These are phyloP conservation scores for Rhamphomyia laevipes DNA, from an alignment of 2,888 invertebrate genomes.

Conservation along the genomic window DNA sequence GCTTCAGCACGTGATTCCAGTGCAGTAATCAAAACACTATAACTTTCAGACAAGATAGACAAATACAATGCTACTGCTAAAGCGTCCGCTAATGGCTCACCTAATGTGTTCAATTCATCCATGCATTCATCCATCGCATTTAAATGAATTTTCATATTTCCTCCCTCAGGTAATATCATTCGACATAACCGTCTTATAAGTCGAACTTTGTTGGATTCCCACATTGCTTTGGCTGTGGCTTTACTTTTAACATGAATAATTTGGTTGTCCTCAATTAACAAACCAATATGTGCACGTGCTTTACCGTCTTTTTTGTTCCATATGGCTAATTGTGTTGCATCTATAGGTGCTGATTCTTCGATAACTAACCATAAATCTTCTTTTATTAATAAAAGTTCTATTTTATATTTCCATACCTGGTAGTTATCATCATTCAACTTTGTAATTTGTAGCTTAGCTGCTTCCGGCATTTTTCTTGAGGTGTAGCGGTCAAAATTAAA, in stretches of 20 bases:
- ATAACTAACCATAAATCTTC: background rate
- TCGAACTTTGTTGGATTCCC: background rate
- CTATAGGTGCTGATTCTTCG: background rate
- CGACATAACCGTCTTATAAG: background rate
- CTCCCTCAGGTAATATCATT: background rate
- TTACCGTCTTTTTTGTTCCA: background rate
- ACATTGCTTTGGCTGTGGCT: background rate
- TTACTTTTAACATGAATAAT: background rate
- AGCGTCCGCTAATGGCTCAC: background rate
- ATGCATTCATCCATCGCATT: background rate
- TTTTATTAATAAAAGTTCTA: background rate
- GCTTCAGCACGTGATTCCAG: conserved; percentile 2
- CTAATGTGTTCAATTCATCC: background rate
- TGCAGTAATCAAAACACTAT: conserved; percentile 4
- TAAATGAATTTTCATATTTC: background rate
- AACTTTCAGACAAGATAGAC: background rate
- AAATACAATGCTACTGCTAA: background rate
- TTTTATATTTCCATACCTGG: too few species aligned
- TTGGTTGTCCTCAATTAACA: background rate
- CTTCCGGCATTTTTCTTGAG: background rate
- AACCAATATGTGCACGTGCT: background rate
- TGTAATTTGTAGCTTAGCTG: background rate
- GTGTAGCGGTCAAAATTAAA: too few species aligned
- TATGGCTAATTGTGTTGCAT: background rate
- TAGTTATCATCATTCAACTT: background rate